phyloP scores from a whole-genome alignment of 2,888 invertebrate genomes.

The Trisateles emortualis region DNA sequence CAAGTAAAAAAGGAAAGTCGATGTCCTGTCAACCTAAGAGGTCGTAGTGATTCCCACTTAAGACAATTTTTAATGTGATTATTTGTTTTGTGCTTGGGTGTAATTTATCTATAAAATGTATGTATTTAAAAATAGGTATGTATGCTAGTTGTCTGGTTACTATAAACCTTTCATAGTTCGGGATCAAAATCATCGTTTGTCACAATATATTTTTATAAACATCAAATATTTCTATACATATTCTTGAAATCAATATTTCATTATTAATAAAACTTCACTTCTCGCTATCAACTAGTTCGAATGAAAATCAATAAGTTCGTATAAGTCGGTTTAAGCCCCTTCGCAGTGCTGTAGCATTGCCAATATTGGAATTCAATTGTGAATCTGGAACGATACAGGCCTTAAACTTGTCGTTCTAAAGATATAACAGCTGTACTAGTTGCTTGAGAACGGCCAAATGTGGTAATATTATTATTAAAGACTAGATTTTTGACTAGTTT shows the following conservation, averaged over 20 bases:
- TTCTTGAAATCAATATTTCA: neutral
- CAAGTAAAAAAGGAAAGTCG: too few species aligned
- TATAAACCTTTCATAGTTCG: too few species aligned
- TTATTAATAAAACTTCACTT: conserved; percentile 9
- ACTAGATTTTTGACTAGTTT: too few species aligned
- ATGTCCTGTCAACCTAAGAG: too few species aligned
- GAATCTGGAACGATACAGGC: conserved; percentile 49
- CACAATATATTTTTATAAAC: too few species aligned
- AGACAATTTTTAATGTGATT: too few species aligned
- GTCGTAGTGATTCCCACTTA: too few species aligned
- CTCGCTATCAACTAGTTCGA: conserved; percentile 30
- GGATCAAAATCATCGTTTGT: too few species aligned
- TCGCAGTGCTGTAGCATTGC: conserved; percentile 52
- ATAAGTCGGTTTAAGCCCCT: conserved; percentile 29
- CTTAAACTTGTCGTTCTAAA: conserved; percentile 50
- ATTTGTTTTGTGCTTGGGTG: too few species aligned
- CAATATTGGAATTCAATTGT: conserved; percentile 63
- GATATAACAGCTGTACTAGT: conserved; percentile 31
- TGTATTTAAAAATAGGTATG: too few species aligned
- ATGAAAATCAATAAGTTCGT: conserved; percentile 45
- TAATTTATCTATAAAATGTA: too few species aligned
- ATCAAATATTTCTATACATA: neutral
- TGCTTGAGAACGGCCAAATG: neutral
- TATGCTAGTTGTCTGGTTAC: too few species aligned
- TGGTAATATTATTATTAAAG: conserved; percentile 1